Evolutionary conservation across 2,797 vertebrate genomes (phyloP).

Genomic region (Syndactyla subalaris): DNA sequence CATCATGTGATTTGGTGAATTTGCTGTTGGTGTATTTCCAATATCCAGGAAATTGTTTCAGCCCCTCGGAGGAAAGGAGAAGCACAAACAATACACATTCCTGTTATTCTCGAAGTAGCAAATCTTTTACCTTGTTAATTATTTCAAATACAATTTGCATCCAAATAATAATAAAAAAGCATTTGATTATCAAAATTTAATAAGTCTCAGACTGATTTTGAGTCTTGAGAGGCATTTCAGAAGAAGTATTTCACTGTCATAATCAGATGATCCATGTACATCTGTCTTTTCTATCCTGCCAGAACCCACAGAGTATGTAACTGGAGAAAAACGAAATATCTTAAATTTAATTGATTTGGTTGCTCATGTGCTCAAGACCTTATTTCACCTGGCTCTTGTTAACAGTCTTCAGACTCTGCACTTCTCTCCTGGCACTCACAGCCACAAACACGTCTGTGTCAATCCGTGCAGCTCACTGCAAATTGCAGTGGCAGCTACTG

Average conservation of each 20-base stretch:
- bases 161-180: not conserved
- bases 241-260: not conserved
- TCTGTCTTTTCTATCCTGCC: not conserved
- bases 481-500: not conserved
- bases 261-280: not conserved
- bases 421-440: not conserved
- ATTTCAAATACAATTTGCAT: conserved; percentile 22
- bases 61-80: not conserved
- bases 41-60: not conserved
- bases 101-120: not conserved
- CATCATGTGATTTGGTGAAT: not conserved
- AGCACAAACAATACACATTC: not conserved
- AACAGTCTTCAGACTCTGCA: not conserved
- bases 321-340: not conserved
- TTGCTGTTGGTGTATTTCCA: not conserved
- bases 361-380: not conserved
- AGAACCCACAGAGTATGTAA: not conserved
- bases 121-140: not conserved
- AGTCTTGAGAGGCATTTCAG: not conserved
- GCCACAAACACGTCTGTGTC: not conserved
- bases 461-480: not conserved
- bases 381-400: not conserved
- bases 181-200: not conserved
- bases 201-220: not conserved
- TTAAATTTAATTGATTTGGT: not conserved